phyloP scores from a whole-genome alignment of 2,888 invertebrate species.

The Pyrrhopygopsis socrates region DNA sequence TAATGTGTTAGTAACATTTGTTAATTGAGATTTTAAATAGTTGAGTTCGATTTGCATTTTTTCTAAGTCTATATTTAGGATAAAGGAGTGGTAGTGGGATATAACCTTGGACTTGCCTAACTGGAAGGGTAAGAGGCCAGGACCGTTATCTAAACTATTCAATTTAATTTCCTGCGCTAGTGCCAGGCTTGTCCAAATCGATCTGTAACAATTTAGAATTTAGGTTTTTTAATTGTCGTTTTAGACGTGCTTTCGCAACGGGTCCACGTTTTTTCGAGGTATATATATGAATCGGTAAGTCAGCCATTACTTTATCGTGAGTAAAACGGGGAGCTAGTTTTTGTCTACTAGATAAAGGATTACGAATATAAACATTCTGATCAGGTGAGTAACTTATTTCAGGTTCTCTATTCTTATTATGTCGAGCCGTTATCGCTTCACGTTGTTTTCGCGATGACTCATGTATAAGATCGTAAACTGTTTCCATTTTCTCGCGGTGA shows the following conservation, averaged over 20 bases:
- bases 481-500: constrained; percentile 28
- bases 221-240: neutral
- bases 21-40: constrained; percentile 16
- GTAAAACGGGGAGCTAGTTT: neutral
- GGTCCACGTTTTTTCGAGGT: neutral
- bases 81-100: constrained; percentile 22
- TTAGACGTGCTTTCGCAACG: neutral
- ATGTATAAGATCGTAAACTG: constrained; percentile 21
- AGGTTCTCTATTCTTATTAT: neutral
- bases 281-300: neutral
- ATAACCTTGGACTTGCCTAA: constrained; percentile 29
- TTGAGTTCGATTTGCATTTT: constrained; percentile 19
- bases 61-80: constrained; percentile 11
- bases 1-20: constrained; percentile 6
- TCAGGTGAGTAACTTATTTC: constrained; percentile 4
- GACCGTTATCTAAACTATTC: constrained; percentile 29
- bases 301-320: neutral
- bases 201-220: neutral
- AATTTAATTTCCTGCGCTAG: constrained; percentile 35
- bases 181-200: neutral
- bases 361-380: neutral
- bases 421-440: neutral
- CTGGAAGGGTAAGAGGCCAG: constrained; percentile 36
- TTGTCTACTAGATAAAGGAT: neutral
- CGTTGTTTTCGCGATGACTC: neutral